Conservation (phyloP, 2,888 invertebrate species). For the Vanessa cardui region DNA sequence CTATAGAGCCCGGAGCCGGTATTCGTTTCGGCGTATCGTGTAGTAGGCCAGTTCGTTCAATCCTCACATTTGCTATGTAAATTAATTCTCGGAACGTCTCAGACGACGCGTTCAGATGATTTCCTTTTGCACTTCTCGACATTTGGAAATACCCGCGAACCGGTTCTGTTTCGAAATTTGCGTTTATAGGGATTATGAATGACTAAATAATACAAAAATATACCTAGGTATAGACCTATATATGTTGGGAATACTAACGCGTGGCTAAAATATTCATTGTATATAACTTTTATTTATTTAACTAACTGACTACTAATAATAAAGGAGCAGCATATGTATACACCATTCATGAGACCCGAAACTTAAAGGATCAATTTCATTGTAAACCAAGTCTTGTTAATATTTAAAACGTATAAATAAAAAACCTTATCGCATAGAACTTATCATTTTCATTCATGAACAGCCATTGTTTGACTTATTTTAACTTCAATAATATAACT, state of each 20-base stretch:
- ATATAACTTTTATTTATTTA: no score
- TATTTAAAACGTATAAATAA: no score
- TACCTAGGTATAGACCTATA: neutral
- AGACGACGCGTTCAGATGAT: constrained; percentile 48
- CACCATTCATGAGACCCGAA: no score
- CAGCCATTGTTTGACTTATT: no score
- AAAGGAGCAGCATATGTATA: no score
- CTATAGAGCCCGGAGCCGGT: constrained; percentile 2
- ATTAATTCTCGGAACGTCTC: constrained; percentile 72
- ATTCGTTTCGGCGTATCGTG: constrained; percentile 1
- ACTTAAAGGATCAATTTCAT: no score
- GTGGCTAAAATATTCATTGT: no score
- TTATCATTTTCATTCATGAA: no score
- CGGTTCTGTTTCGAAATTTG: constrained; percentile 19
- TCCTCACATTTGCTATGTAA: constrained; percentile 63
- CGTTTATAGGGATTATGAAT: constrained; percentile 7
- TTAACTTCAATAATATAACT: no score
- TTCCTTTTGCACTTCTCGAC: constrained; percentile 60
- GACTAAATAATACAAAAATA: neutral
- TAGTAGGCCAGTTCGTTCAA: constrained; percentile 36
- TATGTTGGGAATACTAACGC: neutral
- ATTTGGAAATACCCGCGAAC: constrained; percentile 61
- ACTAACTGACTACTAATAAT: no score
- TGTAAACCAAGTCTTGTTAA: no score
- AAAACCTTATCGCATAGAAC: no score